Evolutionary conservation across 2,113 vertebrate species (phyloP).

Genomic region (Copsychus sechellarum): DNA sequence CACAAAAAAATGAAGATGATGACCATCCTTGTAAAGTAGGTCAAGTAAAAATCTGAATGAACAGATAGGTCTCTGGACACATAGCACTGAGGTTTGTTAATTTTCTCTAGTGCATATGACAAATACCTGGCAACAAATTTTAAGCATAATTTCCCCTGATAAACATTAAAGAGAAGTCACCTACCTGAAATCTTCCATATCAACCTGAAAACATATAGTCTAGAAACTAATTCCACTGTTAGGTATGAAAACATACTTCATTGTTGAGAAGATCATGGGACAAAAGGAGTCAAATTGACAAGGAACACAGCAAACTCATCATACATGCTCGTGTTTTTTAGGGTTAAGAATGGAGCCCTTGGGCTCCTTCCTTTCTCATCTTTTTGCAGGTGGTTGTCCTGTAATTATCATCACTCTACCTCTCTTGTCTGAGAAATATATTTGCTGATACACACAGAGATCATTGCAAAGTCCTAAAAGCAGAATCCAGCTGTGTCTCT

Average conservation of each 20-base stretch:
- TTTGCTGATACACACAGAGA: background rate
- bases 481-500: background rate
- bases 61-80: background rate
- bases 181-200: background rate
- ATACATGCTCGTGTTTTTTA: background rate
- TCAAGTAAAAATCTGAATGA: background rate
- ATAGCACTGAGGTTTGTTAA: background rate
- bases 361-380: background rate
- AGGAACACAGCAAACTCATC: background rate
- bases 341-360: background rate
- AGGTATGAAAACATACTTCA: background rate
- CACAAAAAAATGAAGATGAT: accelerated
- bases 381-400: background rate
- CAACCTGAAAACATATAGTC: background rate
- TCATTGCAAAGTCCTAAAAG: background rate
- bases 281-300: background rate
- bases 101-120: background rate
- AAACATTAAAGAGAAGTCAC: background rate
- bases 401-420: background rate
- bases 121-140: background rate
- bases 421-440: background rate
- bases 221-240: background rate
- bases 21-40: background rate
- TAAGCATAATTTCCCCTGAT: background rate
- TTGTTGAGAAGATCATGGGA: background rate